A percentile compares a stretch with the other conserved stretches of the same genome.
Evolutionary conservation across 2,888 invertebrate species (phyloP).

Genomic region (Gymnosoma rotundatum): DNA sequence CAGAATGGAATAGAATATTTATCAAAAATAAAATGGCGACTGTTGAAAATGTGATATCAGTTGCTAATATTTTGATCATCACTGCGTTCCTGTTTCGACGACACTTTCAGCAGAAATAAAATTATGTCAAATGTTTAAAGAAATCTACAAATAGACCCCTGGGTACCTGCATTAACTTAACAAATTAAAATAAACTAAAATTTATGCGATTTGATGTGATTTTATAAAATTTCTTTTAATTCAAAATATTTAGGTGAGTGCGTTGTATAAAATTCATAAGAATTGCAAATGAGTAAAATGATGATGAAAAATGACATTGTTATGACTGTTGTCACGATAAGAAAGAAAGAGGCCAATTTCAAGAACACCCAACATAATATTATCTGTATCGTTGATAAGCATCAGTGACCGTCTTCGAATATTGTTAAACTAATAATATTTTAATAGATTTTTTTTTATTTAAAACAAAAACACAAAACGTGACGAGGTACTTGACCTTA

Average conservation of each 20-base stretch:
- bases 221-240: not conserved
- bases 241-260: conserved; percentile 2
- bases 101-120: conserved; percentile 2
- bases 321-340: conserved; percentile 18
- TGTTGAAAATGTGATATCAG: not conserved
- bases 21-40: too few species aligned
- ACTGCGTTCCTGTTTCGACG: not conserved
- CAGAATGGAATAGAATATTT: too few species aligned
- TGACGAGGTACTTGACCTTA: conserved; percentile 43
- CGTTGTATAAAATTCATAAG: conserved; percentile 3
- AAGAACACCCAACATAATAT: conserved; percentile 24
- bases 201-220: conserved; percentile 26
- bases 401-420: conserved; percentile 1
- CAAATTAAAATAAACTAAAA: conserved; percentile 26
- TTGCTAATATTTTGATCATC: not conserved
- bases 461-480: not conserved
- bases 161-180: not conserved
- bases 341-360: conserved; percentile 19
- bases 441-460: conserved; percentile 26
- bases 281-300: conserved; percentile 12
- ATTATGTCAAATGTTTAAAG: conserved; percentile 16
- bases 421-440: conserved; percentile 12
- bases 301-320: conserved; percentile 14
- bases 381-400: not conserved
- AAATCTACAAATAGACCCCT: conserved; percentile 16